Evolutionary conservation across 2,888 invertebrate species (phyloP), one percentile per base, ranked within the genome.

Genomic region (Philereme transversata): DNA sequence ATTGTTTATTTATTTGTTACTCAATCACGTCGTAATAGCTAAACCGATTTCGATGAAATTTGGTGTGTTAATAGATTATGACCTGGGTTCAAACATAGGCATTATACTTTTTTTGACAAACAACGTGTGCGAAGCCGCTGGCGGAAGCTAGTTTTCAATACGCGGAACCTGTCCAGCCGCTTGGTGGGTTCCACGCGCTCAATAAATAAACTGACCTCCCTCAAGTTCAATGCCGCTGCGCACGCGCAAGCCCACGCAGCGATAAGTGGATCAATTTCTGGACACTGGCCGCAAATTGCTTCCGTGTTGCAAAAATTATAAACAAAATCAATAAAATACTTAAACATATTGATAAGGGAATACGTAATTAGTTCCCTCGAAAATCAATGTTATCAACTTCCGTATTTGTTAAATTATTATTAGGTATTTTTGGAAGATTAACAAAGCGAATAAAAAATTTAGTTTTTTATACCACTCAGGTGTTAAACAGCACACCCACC

Each of bases 191-290:
- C 48, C 51, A 45, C 55, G 51, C 59, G 45, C 57, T 57, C 62
- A 67, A 66, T 65, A 61, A 67, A 66, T 65, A 61, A 63, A 62
- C 66, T 62, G 70, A 68, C 70, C 70, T 70, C 60, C 51, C 64
- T 64, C 68, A 70, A 70, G 70, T 68, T 70, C 70, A 70, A 64
- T 68, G 68, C 54, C 64, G 34, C 52, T 65, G 64, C 49, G 67
- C 67, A 44, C 40, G 64, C 64, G 68, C 58, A 56, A 45, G n/a
- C 10, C 41, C 47, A 58, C 48, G 9, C 10, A 22, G 5, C 22
- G 51, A 55, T 60, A 55, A 62, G 11, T 56, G 51, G 4, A 11
- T 43, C 56, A 63, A 60, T 59, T 60, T 51, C 54, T 50, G 58
- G 43, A 51, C 44, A 41, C 52, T 49, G 45, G 38, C 3, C 33